phyloP scores from a whole-genome alignment of 2,888 invertebrate species.

The Polietes domitor region DNA sequence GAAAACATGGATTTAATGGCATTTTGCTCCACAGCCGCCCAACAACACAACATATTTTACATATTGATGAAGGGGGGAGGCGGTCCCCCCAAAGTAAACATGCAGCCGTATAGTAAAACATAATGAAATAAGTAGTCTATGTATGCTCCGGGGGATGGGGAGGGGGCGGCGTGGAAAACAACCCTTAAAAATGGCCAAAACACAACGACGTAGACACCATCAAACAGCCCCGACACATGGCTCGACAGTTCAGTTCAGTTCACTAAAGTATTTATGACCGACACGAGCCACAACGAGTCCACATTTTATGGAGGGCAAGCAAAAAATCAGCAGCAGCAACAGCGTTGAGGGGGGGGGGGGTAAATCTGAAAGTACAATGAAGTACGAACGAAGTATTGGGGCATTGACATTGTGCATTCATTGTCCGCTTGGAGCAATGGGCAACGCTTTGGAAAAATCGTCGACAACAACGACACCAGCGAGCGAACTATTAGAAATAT shows the following conservation, averaged over 20 bases:
- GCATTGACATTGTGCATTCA: constrained; percentile 37
- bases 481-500: neutral
- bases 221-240: neutral
- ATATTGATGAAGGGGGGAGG: neutral
- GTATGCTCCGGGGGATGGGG: neutral
- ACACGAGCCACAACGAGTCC: constrained; percentile 52
- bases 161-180: neutral
- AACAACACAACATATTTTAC: constrained; percentile 16
- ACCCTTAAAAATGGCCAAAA: neutral
- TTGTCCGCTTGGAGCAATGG: neutral
- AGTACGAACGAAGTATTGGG: neutral
- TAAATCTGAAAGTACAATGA: constrained; percentile 4
- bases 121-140: constrained; percentile 9
- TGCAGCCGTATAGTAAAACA: neutral
- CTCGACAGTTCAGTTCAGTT: neutral
- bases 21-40: neutral
- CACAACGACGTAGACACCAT: neutral
- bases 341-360: neutral
- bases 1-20: constrained; percentile 7
- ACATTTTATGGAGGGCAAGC: constrained; percentile 38
- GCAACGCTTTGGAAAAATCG: neutral
- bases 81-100: neutral
- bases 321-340: neutral
- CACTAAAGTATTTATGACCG: constrained; percentile 54
- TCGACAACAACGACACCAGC: neutral